A percentile compares a stretch with the other conserved stretches of the same genome.
phyloP scores from a whole-genome alignment of 2,113 vertebrate genomes.

The Syngnathus scovelli region DNA sequence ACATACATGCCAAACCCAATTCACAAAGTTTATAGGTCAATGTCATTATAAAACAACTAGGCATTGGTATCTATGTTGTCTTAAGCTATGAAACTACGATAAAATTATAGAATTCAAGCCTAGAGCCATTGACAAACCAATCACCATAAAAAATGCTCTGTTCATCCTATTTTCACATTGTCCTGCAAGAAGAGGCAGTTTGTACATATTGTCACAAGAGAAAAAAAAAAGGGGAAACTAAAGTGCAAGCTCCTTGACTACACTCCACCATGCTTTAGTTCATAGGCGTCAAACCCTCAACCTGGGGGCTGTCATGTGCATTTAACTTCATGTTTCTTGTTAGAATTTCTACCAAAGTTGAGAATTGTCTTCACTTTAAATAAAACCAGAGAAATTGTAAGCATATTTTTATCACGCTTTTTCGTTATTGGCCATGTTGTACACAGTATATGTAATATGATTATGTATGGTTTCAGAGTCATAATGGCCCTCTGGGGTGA shows the following conservation, averaged over 20 bases:
- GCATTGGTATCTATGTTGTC: background rate
- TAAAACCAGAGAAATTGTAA: too few relatives aligned
- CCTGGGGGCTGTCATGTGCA: background rate
- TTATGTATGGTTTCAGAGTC: background rate
- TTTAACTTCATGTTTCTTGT: background rate
- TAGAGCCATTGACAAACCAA: background rate
- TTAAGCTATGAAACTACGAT: background rate
- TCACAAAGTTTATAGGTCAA: background rate
- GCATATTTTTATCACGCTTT: too few relatives aligned
- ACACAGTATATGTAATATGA: too few relatives aligned
- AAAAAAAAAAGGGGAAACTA: background rate
- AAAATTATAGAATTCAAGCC: background rate
- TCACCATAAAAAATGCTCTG: background rate
- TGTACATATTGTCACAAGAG: background rate
- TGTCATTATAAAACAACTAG: background rate
- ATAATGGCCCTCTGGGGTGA: background rate
- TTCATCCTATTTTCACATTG: constrained; percentile 1
- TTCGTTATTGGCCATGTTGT: too few relatives aligned
- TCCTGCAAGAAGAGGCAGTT: background rate
- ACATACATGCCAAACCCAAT: background rate
- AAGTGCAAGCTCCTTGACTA: background rate
- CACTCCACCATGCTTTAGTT: background rate
- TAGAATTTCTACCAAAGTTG: background rate
- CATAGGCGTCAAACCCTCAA: background rate
- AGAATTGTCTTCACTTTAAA: background rate